Percentiles rank a stretch among this genome's conserved stretches.
Evolutionary conservation across 2,888 invertebrate genomes (phyloP).

Genomic region (Lasioglossum oenotherae): DNA sequence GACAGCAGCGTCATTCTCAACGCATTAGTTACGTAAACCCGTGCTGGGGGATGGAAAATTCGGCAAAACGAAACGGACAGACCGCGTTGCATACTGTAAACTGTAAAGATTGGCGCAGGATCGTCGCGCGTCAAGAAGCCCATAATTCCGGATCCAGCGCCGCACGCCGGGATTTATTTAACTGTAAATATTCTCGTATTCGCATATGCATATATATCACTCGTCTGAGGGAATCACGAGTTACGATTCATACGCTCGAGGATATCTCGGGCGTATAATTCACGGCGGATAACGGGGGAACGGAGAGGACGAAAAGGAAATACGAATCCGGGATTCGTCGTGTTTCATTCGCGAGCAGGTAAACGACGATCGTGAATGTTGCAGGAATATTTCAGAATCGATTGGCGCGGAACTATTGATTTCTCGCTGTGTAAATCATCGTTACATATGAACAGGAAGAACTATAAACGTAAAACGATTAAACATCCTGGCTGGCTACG

Average conservation of each 20-base stretch:
- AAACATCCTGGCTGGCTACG: neutral
- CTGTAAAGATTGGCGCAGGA: neutral
- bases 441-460: neutral
- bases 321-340: slow-evolving; percentile 4
- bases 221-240: slow-evolving; percentile 7
- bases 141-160: neutral
- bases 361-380: neutral
- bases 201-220: neutral
- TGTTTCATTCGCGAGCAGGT: slow-evolving; percentile 11
- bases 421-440: neutral
- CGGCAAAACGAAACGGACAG: neutral
- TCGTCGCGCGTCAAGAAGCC: neutral
- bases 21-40: neutral
- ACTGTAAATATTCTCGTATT: slow-evolving; percentile 8
- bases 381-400: slow-evolving; percentile 10
- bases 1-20: neutral
- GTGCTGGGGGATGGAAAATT: neutral
- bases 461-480: neutral
- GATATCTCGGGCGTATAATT: slow-evolving; percentile 16
- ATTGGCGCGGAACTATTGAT: neutral
- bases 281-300: neutral
- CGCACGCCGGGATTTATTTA: slow-evolving; percentile 1
- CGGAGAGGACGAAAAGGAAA: neutral
- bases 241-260: slow-evolving; percentile 1
- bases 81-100: neutral